Base-by-base conservation (phyloP, 2,113 vertebrate genomes). In the Spermophilus dauricus region DNA sequence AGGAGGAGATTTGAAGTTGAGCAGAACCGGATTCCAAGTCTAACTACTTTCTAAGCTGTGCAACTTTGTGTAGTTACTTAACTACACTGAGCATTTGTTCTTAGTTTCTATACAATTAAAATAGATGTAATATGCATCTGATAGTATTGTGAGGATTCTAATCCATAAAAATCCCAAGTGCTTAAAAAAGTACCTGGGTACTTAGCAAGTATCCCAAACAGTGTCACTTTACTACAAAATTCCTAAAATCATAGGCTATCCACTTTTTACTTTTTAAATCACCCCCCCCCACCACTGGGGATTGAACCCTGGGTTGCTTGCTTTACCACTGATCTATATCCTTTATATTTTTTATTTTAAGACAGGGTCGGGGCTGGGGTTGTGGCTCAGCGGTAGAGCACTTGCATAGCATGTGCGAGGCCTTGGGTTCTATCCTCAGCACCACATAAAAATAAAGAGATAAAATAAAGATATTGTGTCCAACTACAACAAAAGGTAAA, bases 21-120 rank as follows among this genome's bases (percentile, higher is more conserved):
- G 26, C 69, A 86, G 39, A 18, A 76, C 53, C 58, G 63, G 20
- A 18, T 76, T 96, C 26, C 75, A 8, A 58, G 82, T 78, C 42
- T 72, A 67, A n/a, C 42, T 70, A 16, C 67, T 94, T 89, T 97
- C 42, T 86, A 75, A 81, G 69, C 73, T 80, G 17, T 67, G n/a
- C 89, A 48, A 78, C 67, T 92, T 83, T 86, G 34, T 78, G 18
- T 76, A 86, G 51, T 82, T 87, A 76, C 53, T 67, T 87, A 69
- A 26, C 16, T 12, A 22, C 39, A 11, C 24, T 65, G 39, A 65
- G n/a, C 39, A n/a, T 85, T n/a, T 92, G 42, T 81, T 92, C 58
- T 67, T 86, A 72, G 76, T 72, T 75, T 90, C 70, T 94, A 3
- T 81, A 34, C 2, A 67, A 24, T 56, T 80, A 37, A 86, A 80